phyloP scores from a whole-genome alignment of 2,797 vertebrate genomes.

The Denticeps clupeoides region DNA sequence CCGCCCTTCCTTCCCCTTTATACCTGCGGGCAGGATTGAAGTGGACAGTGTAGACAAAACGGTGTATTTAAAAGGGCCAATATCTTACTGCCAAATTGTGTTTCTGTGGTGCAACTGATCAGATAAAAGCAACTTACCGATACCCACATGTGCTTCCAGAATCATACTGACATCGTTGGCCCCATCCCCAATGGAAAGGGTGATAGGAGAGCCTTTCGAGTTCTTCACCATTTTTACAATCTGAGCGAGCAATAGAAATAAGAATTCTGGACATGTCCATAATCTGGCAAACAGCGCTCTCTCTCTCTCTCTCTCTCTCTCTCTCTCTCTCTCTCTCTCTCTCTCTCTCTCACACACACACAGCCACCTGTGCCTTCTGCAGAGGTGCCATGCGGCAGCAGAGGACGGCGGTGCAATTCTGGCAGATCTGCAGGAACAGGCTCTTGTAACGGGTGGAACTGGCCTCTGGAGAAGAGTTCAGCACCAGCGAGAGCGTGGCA shows the following conservation, averaged over 20 bases:
- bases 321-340: too few relatives aligned
- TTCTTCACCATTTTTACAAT: conserved; percentile 97
- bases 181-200: conserved; percentile 87
- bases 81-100: too few relatives aligned
- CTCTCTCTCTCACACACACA: not conserved
- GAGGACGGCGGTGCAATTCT: conserved; percentile 85
- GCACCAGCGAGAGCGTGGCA: conserved; percentile 78
- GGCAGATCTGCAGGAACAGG: conserved; percentile 87
- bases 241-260: conserved; percentile 40
- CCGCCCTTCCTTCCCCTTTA: conserved; percentile 94
- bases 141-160: conserved; percentile 94
- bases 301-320: too few relatives aligned
- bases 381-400: conserved; percentile 96
- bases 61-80: too few relatives aligned
- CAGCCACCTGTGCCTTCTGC: conserved; percentile 85
- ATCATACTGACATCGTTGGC: conserved; percentile 99
- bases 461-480: conserved; percentile 73
- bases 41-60: not conserved
- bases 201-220: conserved; percentile 85
- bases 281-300: too few relatives aligned
- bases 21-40: conserved; percentile 53
- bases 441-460: conserved; percentile 70
- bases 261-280: too few relatives aligned
- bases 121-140: conserved; percentile 63
- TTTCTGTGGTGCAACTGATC: too few relatives aligned